Percentiles rank a stretch among this genome's conserved stretches.
Conservation (phyloP, 2,797 vertebrate species). For the Argentina silus region DNA sequence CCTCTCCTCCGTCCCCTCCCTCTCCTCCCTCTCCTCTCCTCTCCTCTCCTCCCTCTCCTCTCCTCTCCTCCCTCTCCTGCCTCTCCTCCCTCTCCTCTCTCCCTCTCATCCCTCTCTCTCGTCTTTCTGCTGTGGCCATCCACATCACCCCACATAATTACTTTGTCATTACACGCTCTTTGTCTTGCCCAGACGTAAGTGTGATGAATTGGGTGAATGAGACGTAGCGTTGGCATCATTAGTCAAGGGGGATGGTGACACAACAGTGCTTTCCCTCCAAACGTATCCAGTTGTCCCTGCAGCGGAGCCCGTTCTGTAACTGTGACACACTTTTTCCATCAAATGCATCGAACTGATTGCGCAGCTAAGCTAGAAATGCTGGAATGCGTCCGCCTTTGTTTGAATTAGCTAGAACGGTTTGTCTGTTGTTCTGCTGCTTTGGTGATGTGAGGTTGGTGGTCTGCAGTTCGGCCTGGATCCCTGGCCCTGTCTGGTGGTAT, state of each 20-base stretch:
- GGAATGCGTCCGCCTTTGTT: neutral
- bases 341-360: no score
- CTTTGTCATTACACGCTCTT: conserved; percentile 46
- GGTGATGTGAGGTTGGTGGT: conserved; percentile 2
- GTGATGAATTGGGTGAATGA: conserved; percentile 54
- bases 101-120: conserved; percentile 18
- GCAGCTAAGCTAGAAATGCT: no score
- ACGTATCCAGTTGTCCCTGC: no score
- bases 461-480: neutral
- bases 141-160: conserved; percentile 44
- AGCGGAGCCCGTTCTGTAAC: no score
- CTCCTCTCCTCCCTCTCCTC: no score
- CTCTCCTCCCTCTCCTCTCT: no score
- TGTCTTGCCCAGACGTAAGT: conserved; percentile 62
- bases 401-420: neutral
- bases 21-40: no score
- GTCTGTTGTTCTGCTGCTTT: neutral
- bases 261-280: neutral
- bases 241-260: neutral
- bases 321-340: no score
- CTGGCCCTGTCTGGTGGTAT: neutral
- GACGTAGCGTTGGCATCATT: conserved; percentile 59
- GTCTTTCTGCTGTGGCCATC: conserved; percentile 36
- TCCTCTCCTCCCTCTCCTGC: no score
- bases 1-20: no score